A percentile compares a stretch with the other conserved stretches of the same genome.
phyloP scores from a whole-genome alignment of 1,140 invertebrate species.

The Nylanderia fulva region DNA sequence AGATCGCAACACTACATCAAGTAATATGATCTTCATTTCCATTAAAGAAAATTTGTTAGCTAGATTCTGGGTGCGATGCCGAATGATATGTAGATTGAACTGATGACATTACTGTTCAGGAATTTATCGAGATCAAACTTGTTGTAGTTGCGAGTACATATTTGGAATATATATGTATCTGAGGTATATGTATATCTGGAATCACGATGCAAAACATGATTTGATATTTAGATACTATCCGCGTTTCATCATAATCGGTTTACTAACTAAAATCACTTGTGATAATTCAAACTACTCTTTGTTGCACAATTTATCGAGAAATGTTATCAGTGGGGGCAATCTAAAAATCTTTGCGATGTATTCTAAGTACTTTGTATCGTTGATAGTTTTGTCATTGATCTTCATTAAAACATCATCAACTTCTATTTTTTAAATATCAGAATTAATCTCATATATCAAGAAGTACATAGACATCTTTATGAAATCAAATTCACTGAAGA shows the following conservation, averaged over 20 bases:
- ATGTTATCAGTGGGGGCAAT: not conserved
- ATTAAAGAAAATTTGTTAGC: constrained; percentile 79
- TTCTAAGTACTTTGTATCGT: constrained; percentile 45
- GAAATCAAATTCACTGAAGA: no score
- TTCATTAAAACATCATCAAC: constrained; percentile 2
- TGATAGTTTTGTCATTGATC: not conserved
- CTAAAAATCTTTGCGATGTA: constrained; percentile 33
- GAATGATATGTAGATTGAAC: constrained; percentile 65
- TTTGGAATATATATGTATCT: no score
- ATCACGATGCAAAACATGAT: constrained; percentile 19
- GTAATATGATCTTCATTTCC: constrained; percentile 71
- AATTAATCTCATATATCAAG: not conserved
- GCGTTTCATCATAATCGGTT: not conserved
- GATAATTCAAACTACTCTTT: constrained; percentile 50
- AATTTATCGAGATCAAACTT: constrained; percentile 46
- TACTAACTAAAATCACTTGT: not conserved
- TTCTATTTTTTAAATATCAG: constrained; percentile 39
- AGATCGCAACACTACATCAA: constrained; percentile 72
- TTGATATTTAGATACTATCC: constrained; percentile 3
- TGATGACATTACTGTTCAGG: not conserved
- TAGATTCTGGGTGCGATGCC: constrained; percentile 83
- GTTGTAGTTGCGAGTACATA: not conserved
- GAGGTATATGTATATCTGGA: no score
- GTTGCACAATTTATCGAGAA: constrained; percentile 36
- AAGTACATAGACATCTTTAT: constrained; percentile 42